Evolutionary conservation across 2,113 vertebrate genomes (phyloP).

Genomic region (Pterocles burchelli): DNA sequence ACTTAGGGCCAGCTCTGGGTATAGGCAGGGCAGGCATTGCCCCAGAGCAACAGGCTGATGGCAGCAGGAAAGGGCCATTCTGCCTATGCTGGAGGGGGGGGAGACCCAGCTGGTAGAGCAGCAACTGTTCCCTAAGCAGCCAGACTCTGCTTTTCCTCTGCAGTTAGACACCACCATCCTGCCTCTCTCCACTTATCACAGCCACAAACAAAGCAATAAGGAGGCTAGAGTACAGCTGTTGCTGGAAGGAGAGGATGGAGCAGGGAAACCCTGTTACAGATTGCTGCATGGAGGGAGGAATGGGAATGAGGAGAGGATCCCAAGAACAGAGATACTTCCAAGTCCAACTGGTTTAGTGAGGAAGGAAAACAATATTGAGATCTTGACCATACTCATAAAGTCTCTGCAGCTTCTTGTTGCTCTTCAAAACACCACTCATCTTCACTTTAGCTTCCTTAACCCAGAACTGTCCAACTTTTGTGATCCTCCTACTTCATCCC

Average conservation of each 20-base stretch:
- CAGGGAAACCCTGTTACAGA: background rate
- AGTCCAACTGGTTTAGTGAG: background rate
- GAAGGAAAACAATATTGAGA: background rate
- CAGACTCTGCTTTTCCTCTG: background rate
- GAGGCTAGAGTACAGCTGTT: background rate
- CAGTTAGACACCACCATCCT: background rate
- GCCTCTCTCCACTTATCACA: background rate
- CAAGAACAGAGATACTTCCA: background rate
- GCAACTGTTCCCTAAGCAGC: background rate
- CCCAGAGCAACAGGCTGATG: background rate
- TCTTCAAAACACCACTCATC: background rate
- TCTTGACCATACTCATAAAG: background rate
- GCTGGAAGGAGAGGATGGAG: background rate
- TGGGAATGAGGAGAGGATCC: background rate
- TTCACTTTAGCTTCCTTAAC: background rate
- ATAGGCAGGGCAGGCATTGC: background rate
- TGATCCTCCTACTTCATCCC: background rate
- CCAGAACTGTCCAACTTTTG: background rate
- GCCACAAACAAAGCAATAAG: background rate
- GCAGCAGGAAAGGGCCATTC: background rate
- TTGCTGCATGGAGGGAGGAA: background rate
- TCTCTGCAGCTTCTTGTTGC: background rate
- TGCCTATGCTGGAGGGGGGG: background rate
- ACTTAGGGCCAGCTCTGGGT: background rate
- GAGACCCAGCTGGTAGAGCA: background rate